phyloP scores from a whole-genome alignment of 1,140 invertebrate species.

The Drosophila bocqueti region DNA sequence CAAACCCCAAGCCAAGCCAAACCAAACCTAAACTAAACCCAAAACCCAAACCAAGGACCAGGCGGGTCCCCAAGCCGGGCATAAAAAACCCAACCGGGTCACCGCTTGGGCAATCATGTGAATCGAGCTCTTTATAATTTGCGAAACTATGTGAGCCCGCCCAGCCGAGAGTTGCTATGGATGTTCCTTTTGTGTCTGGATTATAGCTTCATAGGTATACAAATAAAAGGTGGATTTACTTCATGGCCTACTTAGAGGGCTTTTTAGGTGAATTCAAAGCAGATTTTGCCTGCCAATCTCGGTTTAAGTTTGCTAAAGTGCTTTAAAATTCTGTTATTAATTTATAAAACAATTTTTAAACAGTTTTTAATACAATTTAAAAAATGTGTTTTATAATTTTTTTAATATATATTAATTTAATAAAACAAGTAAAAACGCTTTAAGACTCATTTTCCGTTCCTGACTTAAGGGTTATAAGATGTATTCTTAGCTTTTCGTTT shows the following conservation, averaged over 20 bases:
- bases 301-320: neutral
- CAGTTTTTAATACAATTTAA: neutral
- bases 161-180: constrained; percentile 35
- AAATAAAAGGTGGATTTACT: constrained; percentile 12
- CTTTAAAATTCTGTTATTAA: neutral
- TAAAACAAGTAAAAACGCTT: neutral
- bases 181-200: constrained; percentile 25
- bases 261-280: constrained; percentile 13
- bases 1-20: constrained; percentile 17
- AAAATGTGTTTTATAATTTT: too few relatives aligned
- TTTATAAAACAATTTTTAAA: too few relatives aligned
- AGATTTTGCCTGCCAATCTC: neutral
- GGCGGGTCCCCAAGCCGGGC: constrained; percentile 26
- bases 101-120: constrained; percentile 82
- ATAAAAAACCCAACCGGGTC: constrained; percentile 42
- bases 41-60: constrained; percentile 4
- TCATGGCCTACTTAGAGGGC: constrained; percentile 17
- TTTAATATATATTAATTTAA: neutral
- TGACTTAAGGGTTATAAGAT: too few relatives aligned
- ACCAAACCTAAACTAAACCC: constrained; percentile 15
- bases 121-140: constrained; percentile 84
- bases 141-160: constrained; percentile 71
- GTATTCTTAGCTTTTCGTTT: too few relatives aligned
- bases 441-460: neutral
- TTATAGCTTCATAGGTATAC: constrained; percentile 6